Conservation (phyloP, 2,113 vertebrate species). For the Hystrix cristata region DNA sequence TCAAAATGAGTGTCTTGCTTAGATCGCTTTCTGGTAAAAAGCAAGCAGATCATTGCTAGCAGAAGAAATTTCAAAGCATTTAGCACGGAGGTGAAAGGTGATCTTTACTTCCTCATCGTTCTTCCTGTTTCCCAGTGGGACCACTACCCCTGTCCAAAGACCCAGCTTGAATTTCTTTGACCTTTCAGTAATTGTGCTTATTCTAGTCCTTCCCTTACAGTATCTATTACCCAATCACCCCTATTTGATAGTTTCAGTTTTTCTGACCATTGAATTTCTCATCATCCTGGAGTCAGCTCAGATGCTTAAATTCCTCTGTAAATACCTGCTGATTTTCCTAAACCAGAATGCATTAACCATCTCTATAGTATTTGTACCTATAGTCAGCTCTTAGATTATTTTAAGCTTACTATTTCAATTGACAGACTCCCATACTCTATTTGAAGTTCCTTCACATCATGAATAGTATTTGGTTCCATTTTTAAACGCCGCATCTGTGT, state of each 20-base stretch:
- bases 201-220: neutral
- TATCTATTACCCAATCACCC: neutral
- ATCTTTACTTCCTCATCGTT: neutral
- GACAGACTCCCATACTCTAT: neutral
- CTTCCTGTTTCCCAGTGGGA: neutral
- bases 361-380: neutral
- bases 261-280: conserved; percentile 2
- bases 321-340: neutral
- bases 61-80: neutral
- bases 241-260: neutral
- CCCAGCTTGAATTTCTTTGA: neutral
- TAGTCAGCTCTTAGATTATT: neutral
- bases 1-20: neutral
- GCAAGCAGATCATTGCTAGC: neutral
- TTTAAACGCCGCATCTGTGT: neutral
- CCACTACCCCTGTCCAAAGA: neutral
- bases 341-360: neutral
- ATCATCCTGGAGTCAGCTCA: neutral
- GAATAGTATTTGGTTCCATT: neutral
- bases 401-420: neutral
- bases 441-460: neutral
- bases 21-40: neutral
- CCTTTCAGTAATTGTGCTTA: neutral
- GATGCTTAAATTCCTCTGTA: neutral
- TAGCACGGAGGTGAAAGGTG: neutral